Evolutionary conservation across 2,797 vertebrate species (phyloP).

Genomic region (Brachyalestes nurse): DNA sequence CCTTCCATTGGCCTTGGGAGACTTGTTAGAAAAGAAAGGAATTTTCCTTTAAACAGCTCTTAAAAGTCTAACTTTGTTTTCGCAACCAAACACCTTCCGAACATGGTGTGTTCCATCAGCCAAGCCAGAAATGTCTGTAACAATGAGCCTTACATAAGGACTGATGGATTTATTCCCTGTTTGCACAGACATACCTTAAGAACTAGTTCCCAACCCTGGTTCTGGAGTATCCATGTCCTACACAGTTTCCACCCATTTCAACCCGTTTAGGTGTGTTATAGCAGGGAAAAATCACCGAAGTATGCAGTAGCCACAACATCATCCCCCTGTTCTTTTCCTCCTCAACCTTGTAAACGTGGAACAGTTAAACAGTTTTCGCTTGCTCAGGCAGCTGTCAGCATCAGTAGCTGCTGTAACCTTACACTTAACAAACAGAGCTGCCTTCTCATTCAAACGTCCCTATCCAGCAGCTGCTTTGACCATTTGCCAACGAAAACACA

Average conservation of each 20-base stretch:
- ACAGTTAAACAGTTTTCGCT: neutral
- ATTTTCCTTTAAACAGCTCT: conserved; percentile 55
- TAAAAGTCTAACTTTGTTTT: neutral
- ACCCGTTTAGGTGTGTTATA: neutral
- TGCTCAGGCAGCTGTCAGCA: conserved; percentile 45
- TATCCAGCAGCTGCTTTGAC: conserved; percentile 16
- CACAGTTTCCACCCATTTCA: too few relatives aligned
- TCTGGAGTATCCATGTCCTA: neutral
- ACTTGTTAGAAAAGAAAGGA: conserved; percentile 52
- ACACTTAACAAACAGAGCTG: conserved; percentile 69
- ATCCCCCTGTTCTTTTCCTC: neutral
- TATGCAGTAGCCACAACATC: neutral
- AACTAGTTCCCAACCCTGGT: neutral
- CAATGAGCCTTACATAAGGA: neutral
- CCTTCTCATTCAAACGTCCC: conserved; percentile 41
- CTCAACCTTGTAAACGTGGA: neutral
- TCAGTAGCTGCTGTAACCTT: conserved; percentile 66
- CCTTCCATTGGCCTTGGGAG: conserved; percentile 55
- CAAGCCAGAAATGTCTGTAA: neutral
- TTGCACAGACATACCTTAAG: neutral
- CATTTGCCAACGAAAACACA: conserved; percentile 47
- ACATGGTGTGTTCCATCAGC: neutral
- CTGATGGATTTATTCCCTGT: neutral
- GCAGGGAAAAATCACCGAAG: neutral
- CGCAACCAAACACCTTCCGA: neutral